Conservation (phyloP, 2,113 vertebrate species). For the Pomatostomus ruficeps region DNA sequence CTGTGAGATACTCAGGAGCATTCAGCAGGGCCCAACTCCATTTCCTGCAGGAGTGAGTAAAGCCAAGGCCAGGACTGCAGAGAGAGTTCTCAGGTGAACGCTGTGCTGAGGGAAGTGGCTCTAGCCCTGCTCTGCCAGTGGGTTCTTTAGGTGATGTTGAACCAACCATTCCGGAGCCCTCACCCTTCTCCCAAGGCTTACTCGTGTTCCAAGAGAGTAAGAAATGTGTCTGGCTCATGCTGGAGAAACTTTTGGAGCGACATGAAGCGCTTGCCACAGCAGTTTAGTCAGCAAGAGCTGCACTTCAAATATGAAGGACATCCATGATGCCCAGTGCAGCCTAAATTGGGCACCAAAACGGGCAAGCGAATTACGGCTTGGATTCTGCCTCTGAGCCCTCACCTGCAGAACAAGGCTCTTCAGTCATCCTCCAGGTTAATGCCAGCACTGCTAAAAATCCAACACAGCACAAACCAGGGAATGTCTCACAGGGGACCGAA, state of each 20-base stretch:
- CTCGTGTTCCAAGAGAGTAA: neutral
- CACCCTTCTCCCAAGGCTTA: rapidly evolving
- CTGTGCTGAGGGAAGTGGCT: neutral
- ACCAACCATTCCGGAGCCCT: neutral
- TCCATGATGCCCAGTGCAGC: neutral
- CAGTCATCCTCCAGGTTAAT: neutral
- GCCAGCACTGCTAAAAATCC: neutral
- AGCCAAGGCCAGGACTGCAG: neutral
- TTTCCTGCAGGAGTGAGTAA: neutral
- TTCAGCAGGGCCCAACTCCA: neutral
- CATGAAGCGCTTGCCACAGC: neutral
- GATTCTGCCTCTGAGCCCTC: neutral
- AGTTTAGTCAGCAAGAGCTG: neutral
- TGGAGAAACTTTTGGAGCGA: neutral
- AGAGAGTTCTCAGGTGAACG: neutral
- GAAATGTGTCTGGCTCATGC: neutral
- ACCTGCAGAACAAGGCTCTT: neutral
- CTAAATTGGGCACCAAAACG: neutral
- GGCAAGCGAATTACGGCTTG: neutral
- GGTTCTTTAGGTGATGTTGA: neutral
- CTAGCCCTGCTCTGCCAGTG: neutral
- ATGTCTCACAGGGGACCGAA: neutral
- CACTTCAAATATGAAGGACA: neutral
- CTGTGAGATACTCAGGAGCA: neutral
- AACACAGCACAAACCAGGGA: neutral